Evolutionary conservation across 2,888 invertebrate species (phyloP).

Genomic region (Limnephilus lunatus): DNA sequence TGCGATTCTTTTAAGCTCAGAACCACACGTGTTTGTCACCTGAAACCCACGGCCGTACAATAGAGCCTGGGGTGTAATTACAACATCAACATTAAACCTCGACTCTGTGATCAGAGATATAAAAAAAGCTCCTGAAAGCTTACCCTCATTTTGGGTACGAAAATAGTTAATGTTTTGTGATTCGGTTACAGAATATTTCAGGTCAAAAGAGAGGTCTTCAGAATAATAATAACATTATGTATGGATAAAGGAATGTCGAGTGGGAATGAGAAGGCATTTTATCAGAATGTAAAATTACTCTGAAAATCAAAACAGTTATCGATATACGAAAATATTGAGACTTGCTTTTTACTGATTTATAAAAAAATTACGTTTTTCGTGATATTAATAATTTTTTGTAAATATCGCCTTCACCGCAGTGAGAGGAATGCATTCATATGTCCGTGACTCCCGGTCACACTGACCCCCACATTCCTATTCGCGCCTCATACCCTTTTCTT

Average conservation of each 20-base stretch:
- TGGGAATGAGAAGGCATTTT: not conserved
- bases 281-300: not conserved
- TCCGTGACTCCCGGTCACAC: too few relatives aligned
- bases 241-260: not conserved
- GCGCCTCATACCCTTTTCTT: too few relatives aligned
- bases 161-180: not conserved
- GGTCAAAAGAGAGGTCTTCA: conserved; percentile 8
- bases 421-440: too few relatives aligned
- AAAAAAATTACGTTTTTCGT: too few relatives aligned
- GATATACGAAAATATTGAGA: too few relatives aligned
- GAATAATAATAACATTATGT: not conserved
- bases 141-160: not conserved
- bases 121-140: not conserved
- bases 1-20: not conserved
- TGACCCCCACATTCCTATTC: too few relatives aligned
- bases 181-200: not conserved
- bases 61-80: not conserved
- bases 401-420: too few relatives aligned
- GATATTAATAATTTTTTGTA: too few relatives aligned
- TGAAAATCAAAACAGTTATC: too few relatives aligned
- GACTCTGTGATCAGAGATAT: not conserved
- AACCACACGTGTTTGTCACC: conserved; percentile 2
- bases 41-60: not conserved
- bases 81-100: not conserved
- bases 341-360: too few relatives aligned